These are phyloP conservation scores for Perdita meconis DNA, from an alignment of 2,888 invertebrate genomes.

Conservation along the genomic window DNA sequence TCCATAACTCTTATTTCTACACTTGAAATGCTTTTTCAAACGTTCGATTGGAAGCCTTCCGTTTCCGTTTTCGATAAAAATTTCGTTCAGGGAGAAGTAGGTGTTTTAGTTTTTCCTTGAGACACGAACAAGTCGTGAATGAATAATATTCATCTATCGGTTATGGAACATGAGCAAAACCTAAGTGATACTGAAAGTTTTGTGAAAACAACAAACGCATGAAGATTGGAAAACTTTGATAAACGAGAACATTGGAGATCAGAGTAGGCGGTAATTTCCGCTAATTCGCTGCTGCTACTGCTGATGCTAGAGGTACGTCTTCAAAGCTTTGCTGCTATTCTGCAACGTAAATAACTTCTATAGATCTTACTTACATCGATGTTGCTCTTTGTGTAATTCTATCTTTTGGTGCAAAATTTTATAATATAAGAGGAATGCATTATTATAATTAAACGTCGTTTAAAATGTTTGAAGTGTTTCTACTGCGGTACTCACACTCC, in stretches of 20 bases:
- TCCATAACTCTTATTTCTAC: slow-evolving; percentile 67
- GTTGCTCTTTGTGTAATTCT: slow-evolving; percentile 59
- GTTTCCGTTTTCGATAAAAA: slow-evolving; percentile 15
- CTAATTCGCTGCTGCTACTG: slow-evolving; percentile 82
- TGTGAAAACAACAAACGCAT: slow-evolving; percentile 76
- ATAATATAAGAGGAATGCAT: slow-evolving; percentile 56
- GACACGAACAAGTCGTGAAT: slow-evolving; percentile 41
- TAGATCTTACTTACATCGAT: slow-evolving; percentile 59
- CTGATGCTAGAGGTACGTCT: slow-evolving; percentile 83
- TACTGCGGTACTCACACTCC: slow-evolving; percentile 62
- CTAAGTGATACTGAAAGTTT: slow-evolving; percentile 71
- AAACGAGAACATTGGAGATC: slow-evolving; percentile 80
- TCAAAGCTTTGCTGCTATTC: slow-evolving; percentile 80
- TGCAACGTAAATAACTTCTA: slow-evolving; percentile 62
- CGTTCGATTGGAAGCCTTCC: slow-evolving; percentile 20
- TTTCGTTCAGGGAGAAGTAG: slow-evolving; percentile 13
- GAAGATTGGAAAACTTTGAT: slow-evolving; percentile 80
- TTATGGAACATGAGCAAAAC: slow-evolving; percentile 70
- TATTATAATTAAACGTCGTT: slow-evolving; percentile 41
- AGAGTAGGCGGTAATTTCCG: slow-evolving; percentile 79
- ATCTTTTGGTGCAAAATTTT: slow-evolving; percentile 50
- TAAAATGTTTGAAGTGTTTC: slow-evolving; percentile 30
- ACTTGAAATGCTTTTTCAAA: slow-evolving; percentile 27
- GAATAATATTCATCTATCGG: slow-evolving; percentile 48
- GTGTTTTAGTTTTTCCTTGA: slow-evolving; percentile 22